A percentile compares a stretch with the other conserved stretches of the same genome.
Evolutionary conservation across 2,113 vertebrate species (phyloP).

Genomic region (Peromyscus californicus): DNA sequence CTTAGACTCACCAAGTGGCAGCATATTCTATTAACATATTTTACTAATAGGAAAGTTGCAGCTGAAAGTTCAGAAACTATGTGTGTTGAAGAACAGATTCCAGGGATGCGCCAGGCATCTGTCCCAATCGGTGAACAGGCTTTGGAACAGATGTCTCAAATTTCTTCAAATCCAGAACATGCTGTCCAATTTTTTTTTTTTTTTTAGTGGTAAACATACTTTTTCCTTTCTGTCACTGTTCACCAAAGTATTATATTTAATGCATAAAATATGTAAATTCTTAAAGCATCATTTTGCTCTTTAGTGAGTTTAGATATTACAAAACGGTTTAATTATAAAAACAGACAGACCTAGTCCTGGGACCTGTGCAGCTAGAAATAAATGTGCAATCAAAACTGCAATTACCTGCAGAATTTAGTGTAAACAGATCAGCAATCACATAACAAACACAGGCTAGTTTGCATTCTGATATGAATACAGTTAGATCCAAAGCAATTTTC

Average conservation of each 20-base stretch:
- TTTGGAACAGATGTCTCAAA: conserved; percentile 90
- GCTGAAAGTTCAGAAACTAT: conserved; percentile 88
- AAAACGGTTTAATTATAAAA: conserved; percentile 98
- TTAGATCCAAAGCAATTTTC: conserved; percentile 99
- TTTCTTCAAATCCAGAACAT: conserved; percentile 90
- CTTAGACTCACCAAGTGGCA: conserved; percentile 79
- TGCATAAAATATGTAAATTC: conserved; percentile 93
- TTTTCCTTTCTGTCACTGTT: conserved; percentile 83
- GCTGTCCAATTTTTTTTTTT: conserved; percentile 86
- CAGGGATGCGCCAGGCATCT: conserved; percentile 88
- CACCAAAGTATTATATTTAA: conserved; percentile 90
- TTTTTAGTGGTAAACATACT: conserved; percentile 84
- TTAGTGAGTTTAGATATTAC: conserved; percentile 96
- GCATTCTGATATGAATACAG: conserved; percentile 99
- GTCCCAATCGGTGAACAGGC: conserved; percentile 88
- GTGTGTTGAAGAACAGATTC: conserved; percentile 89
- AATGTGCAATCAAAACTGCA: conserved; percentile 99
- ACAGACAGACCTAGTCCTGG: conserved; percentile 96
- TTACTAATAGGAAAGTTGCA: conserved; percentile 85
- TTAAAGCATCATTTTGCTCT: conserved; percentile 92
- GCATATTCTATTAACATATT: conserved; percentile 82
- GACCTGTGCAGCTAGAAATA: conserved; percentile 96
- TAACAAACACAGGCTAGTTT: conserved; percentile 98
- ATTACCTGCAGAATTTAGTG: conserved; percentile 99
- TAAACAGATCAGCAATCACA: conserved; percentile 99